phyloP scores from a whole-genome alignment of 2,888 invertebrate species.

The Phengaris arion region DNA sequence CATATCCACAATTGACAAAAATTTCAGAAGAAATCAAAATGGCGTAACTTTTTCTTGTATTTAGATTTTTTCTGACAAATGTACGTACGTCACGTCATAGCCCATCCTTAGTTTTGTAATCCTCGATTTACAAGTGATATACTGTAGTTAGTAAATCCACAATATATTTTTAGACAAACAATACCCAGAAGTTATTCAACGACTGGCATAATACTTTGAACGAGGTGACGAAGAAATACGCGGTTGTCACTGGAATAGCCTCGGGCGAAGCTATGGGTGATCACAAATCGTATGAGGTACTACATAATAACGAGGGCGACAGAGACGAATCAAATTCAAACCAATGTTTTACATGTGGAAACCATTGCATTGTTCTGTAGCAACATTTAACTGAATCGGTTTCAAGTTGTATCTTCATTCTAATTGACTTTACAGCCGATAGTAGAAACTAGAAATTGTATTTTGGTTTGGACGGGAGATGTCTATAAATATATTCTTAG shows the following conservation, averaged over 20 bases:
- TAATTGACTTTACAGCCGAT: neutral
- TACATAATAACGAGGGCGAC: constrained; percentile 53
- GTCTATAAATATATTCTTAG: too few species aligned
- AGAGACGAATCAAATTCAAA: constrained; percentile 46
- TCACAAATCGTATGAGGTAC: constrained; percentile 55
- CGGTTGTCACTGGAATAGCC: neutral
- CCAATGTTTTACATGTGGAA: constrained; percentile 36
- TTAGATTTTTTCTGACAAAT: too few species aligned
- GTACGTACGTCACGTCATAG: too few species aligned
- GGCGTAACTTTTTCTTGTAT: too few species aligned
- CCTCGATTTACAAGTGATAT: too few species aligned
- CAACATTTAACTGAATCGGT: neutral
- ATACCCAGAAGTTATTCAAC: constrained; percentile 60
- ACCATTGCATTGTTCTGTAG: constrained; percentile 30
- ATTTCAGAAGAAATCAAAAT: too few species aligned
- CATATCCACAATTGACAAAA: too few species aligned
- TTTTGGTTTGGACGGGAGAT: neutral
- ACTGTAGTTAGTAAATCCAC: neutral
- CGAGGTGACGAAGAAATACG: constrained; percentile 57
- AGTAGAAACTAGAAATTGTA: too few species aligned
- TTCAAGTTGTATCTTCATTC: neutral
- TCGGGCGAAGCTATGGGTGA: constrained; percentile 64
- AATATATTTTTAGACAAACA: constrained; percentile 57
- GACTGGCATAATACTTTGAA: constrained; percentile 67
- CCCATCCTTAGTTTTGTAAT: too few species aligned